Base-by-base conservation (phyloP, 2,888 invertebrate genomes). In the Ceramica pisi region DNA sequence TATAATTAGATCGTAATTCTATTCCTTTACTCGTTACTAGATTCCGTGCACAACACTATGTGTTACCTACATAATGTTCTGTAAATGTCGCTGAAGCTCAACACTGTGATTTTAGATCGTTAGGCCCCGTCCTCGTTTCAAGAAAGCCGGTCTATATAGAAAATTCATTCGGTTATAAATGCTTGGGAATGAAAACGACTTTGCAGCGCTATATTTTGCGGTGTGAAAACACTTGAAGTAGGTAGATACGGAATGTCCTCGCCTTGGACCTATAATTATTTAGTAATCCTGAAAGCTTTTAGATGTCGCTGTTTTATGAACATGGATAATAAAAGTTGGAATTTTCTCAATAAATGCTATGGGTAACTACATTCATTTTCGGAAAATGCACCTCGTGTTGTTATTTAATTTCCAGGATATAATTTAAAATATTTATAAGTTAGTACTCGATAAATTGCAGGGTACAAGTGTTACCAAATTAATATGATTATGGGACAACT, bases 1-100 rank as follows among this genome's bases (percentile, higher is more conserved):
- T 92, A 91, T 94, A 94, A 94, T 94, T 94, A 94, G 93, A 91
- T 91, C 92, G 92, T 93, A 92, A 92, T 89, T 92, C 91, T 91
- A 88, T 91, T 90, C 86, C 86, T 86, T 89, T 74, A 78, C 86
- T 85, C 87, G 89, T 90, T 92, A 91, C 88, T 83, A 86, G 86
- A 88, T 88, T 87, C 88, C 84, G 86, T 88, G 86, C 84, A 85
- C 88, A 86, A 86, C 82, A 79, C 81, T 86, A 73, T 80, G 83
- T 71, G 75, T 66, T 75, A 65, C 69, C 70, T 68, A 75, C 56
- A 75, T 81, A 64, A 78, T 85, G 75, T 70, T 75, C 51, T 75
- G 73, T 85, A 83, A 85, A 83, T 83, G 78, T 85, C 83, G 67
- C 69, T 68, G 84, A 83, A 83, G 75, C 73, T 71, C 73, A 78